A percentile compares a stretch with the other conserved stretches of the same genome.
Evolutionary conservation across 2,113 vertebrate species (phyloP).

Genomic region (Chaenogobius annularis): DNA sequence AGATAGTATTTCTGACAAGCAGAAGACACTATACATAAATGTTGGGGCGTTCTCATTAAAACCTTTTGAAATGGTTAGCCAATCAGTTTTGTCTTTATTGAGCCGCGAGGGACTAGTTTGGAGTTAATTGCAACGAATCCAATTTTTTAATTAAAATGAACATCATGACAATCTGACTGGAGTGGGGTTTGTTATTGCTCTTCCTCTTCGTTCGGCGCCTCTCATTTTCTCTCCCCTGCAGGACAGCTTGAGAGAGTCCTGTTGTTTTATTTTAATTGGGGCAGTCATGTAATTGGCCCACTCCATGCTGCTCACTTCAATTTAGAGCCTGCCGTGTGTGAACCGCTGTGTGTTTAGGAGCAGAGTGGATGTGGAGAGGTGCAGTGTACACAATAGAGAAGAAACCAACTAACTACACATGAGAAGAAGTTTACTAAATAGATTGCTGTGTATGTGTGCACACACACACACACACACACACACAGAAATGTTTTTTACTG

Average conservation of each 20-base stretch:
- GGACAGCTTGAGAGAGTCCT: slow-evolving; percentile 75
- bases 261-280: slow-evolving; percentile 80
- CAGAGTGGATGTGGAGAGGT: slow-evolving; percentile 10
- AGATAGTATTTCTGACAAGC: slow-evolving; percentile 30
- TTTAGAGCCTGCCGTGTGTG: slow-evolving; percentile 57
- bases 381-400: too few relatives aligned
- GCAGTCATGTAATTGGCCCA: slow-evolving; percentile 75
- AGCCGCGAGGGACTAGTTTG: slow-evolving; percentile 72
- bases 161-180: slow-evolving; percentile 72
- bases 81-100: slow-evolving; percentile 55
- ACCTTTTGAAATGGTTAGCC: slow-evolving; percentile 61
- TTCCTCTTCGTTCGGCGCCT: slow-evolving; percentile 55
- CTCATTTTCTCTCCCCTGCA: slow-evolving; percentile 75
- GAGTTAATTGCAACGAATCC: slow-evolving; percentile 76
- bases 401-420: too few relatives aligned
- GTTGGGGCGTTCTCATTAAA: slow-evolving; percentile 41
- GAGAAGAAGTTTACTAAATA: too few relatives aligned
- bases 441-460: too few relatives aligned
- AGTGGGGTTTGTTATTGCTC: slow-evolving; percentile 72
- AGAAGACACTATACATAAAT: slow-evolving; percentile 52
- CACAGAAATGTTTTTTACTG: too few relatives aligned
- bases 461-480: too few relatives aligned
- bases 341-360: slow-evolving; percentile 27
- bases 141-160: slow-evolving; percentile 79
- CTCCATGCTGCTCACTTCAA: slow-evolving; percentile 74